Evolutionary conservation across 2,113 vertebrate genomes (phyloP).

Genomic region (Sander lucioperca): DNA sequence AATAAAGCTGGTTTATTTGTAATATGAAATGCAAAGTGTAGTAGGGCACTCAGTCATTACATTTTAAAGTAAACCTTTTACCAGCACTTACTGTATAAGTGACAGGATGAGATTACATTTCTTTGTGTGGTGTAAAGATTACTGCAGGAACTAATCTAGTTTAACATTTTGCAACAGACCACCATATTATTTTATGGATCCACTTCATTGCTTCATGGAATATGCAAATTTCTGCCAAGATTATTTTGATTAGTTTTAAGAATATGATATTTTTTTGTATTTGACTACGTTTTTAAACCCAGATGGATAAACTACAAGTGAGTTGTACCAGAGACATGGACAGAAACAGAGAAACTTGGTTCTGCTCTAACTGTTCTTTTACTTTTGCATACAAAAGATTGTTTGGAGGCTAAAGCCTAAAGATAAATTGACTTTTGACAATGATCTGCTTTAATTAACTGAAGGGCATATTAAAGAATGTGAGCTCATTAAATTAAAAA

Average conservation of each 20-base stretch:
- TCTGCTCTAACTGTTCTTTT: not conserved
- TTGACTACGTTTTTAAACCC: not conserved
- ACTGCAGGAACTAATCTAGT: too few relatives aligned
- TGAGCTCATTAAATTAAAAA: constrained; percentile 13
- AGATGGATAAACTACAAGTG: not conserved
- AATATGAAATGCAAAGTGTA: not conserved
- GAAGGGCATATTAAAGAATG: not conserved
- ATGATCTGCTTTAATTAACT: not conserved
- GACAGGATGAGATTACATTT: not conserved
- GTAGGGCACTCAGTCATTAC: too few relatives aligned
- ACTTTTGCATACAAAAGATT: not conserved
- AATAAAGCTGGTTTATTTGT: not conserved
- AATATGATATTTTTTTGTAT: not conserved
- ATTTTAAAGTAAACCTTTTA: constrained; percentile 9
- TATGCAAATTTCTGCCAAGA: not conserved
- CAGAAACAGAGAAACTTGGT: not conserved
- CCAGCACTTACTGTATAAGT: constrained; percentile 18
- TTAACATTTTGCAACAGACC: not conserved
- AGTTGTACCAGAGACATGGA: not conserved
- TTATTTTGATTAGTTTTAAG: not conserved
- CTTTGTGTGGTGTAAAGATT: not conserved
- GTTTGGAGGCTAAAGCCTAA: not conserved
- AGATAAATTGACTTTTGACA: not conserved
- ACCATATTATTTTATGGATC: not conserved
- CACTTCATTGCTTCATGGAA: not conserved